These are phyloP conservation scores for Philereme transversata DNA, from an alignment of 2,888 invertebrate genomes.

Conservation along the genomic window DNA sequence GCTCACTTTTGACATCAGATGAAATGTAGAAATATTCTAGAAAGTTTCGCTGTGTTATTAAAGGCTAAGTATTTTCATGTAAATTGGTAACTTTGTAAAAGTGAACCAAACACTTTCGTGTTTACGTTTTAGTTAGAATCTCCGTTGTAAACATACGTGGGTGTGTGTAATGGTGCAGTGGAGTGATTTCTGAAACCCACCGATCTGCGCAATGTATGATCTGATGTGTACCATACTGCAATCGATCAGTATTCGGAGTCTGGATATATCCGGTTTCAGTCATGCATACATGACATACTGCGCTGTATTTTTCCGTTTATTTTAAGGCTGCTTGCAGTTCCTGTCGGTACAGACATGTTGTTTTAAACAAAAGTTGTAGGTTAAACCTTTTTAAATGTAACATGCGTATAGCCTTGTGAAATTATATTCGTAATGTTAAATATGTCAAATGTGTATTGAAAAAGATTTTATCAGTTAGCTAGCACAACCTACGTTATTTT, in stretches of 20 bases:
- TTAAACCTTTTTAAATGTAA: too few species aligned
- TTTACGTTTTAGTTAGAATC: slow-evolving; percentile 6
- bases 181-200: slow-evolving; percentile 12
- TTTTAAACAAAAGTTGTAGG: too few species aligned
- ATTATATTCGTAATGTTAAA: background rate
- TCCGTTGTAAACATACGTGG: slow-evolving; percentile 5
- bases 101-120: slow-evolving; percentile 10
- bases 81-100: slow-evolving; percentile 4
- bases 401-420: background rate
- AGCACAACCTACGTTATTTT: background rate
- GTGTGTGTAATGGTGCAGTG: slow-evolving; percentile 5
- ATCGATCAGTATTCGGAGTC: slow-evolving; percentile 7
- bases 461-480: background rate
- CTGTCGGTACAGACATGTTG: background rate
- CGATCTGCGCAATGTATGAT: background rate
- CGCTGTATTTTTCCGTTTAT: background rate
- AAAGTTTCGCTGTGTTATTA: background rate
- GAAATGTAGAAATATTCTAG: background rate
- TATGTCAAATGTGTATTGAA: background rate
- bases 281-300: slow-evolving; percentile 1
- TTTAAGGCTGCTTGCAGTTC: background rate
- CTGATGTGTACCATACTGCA: slow-evolving; percentile 8
- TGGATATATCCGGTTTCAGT: background rate
- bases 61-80: background rate
- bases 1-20: background rate